A percentile compares a stretch with the other conserved stretches of the same genome.
Evolutionary conservation across 2,888 invertebrate species (phyloP).

Genomic region (Octodonta nipae): DNA sequence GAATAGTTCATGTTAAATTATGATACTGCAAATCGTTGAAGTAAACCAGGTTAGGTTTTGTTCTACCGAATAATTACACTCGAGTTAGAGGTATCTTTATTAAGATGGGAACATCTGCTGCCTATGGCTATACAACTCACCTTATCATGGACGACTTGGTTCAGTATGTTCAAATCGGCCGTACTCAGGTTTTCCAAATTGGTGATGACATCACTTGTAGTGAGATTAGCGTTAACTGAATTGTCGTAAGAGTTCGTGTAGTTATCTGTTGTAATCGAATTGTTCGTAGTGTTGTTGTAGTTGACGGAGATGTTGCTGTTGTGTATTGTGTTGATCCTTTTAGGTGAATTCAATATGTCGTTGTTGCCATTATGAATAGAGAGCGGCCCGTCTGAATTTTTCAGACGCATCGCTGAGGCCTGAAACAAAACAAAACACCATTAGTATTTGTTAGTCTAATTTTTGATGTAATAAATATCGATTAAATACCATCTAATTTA

Average conservation of each 20-base stretch:
- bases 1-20: no score
- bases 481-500: no score
- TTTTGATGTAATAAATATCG: no score
- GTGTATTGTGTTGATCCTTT: slow-evolving; percentile 32
- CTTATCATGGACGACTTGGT: slow-evolving; percentile 19
- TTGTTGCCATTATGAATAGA: slow-evolving; percentile 32
- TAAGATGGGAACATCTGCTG: no score
- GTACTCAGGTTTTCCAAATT: slow-evolving; percentile 9
- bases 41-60: no score
- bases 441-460: no score
- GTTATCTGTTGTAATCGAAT: slow-evolving; percentile 6
- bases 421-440: no score
- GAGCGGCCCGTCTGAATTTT: slow-evolving; percentile 32
- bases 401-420: slow-evolving; percentile 58
- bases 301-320: slow-evolving; percentile 28
- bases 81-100: no score
- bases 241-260: slow-evolving; percentile 3
- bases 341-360: slow-evolving; percentile 32
- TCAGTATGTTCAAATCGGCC: slow-evolving; percentile 15
- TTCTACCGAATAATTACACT: no score
- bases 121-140: no score
- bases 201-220: slow-evolving; percentile 4
- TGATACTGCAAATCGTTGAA: no score
- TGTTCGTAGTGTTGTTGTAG: slow-evolving; percentile 8
- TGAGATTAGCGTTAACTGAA: no score